A percentile compares a stretch with the other conserved stretches of the same genome.
Conservation (phyloP, 2,888 invertebrate genomes). For the Zelleria hepariella region DNA sequence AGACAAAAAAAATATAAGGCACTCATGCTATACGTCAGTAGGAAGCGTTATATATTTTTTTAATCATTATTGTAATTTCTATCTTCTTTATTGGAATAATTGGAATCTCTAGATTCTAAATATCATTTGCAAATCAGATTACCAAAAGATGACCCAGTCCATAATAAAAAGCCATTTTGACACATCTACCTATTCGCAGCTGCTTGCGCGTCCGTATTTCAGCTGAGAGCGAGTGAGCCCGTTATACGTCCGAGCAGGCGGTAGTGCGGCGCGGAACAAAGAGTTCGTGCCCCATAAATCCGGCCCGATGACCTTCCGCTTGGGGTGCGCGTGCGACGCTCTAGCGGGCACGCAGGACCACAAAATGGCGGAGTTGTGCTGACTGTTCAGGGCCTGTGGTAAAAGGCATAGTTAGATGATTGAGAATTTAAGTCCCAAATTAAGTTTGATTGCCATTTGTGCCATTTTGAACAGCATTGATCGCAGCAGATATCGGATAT, state of each 20-base stretch:
- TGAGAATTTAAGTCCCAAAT: neutral
- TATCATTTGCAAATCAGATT: neutral
- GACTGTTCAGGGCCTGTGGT: too few species aligned
- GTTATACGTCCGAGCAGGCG: conserved; percentile 34
- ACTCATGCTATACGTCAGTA: too few species aligned
- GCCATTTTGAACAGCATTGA: too few species aligned
- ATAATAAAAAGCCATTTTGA: too few species aligned
- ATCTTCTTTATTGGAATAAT: too few species aligned
- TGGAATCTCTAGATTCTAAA: neutral
- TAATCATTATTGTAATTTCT: too few species aligned
- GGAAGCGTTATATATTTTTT: too few species aligned
- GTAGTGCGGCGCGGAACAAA: conserved; percentile 48
- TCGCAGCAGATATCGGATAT: too few species aligned
- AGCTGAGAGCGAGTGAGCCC: conserved; percentile 22
- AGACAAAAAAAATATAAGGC: too few species aligned
- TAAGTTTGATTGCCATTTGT: too few species aligned
- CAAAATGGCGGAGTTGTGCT: neutral
- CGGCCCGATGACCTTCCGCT: conserved; percentile 40
- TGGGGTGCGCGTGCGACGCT: neutral
- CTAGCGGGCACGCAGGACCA: neutral
- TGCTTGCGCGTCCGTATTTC: conserved; percentile 28
- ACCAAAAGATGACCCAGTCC: too few species aligned
- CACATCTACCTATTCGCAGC: conserved; percentile 10
- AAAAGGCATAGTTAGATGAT: neutral
- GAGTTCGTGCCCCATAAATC: conserved; percentile 61